Conservation (phyloP, 2,113 vertebrate genomes). For the Phrynosoma blainvillii region DNA sequence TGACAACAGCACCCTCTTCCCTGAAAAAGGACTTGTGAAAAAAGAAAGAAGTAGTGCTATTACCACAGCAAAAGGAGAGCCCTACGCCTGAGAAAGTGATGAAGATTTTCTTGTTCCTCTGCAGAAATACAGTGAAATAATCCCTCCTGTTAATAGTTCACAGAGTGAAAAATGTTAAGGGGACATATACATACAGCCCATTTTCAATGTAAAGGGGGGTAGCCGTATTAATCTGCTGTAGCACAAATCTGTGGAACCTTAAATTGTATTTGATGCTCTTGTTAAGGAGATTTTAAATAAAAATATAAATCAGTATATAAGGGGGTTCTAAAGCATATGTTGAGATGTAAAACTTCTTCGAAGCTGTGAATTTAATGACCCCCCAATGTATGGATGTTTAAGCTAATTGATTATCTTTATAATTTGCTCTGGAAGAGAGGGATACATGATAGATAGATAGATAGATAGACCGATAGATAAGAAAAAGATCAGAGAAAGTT, state of each 20-base stretch:
- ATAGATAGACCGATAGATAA: too few species aligned
- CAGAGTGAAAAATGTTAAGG: neutral
- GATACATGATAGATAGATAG: too few species aligned
- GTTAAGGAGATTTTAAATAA: neutral
- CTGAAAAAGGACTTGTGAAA: neutral
- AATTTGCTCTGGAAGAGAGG: too few species aligned
- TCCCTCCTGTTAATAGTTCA: neutral
- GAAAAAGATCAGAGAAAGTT: too few species aligned
- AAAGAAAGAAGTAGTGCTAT: neutral
- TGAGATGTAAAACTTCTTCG: neutral
- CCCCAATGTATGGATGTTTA: too few species aligned
- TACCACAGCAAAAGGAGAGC: neutral
- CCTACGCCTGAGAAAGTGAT: neutral
- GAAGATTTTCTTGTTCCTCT: neutral
- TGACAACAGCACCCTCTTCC: too few species aligned
- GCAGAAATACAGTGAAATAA: neutral
- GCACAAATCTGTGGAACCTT: neutral
- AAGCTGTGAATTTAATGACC: neutral
- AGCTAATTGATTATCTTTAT: too few species aligned
- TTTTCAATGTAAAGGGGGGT: neutral
- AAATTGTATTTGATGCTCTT: too few species aligned
- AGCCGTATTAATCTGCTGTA: neutral
- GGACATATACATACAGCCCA: neutral
- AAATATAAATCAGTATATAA: neutral
- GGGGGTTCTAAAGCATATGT: fast-evolving